Percentiles rank a stretch among this genome's conserved stretches.
phyloP scores from a whole-genome alignment of 2,113 vertebrate species.

The Seriola aureovittata region DNA sequence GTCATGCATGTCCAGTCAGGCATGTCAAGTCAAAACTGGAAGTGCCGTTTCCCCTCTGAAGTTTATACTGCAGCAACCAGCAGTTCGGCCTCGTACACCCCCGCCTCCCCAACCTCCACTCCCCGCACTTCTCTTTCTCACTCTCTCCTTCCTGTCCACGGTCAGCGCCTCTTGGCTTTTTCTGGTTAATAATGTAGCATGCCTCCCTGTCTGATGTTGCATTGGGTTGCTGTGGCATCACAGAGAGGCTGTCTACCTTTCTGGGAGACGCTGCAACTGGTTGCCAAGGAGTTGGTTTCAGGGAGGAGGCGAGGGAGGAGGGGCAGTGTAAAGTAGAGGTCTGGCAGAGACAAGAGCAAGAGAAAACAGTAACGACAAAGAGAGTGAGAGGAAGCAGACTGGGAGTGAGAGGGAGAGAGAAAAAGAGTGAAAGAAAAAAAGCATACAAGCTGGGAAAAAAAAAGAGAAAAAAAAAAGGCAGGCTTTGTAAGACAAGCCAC shows the following conservation, averaged over 20 bases:
- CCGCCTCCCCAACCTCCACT: neutral
- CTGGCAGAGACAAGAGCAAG: conserved; percentile 63
- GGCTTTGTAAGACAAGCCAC: conserved; percentile 8
- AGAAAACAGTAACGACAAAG: conserved; percentile 68
- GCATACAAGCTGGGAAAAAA: conserved; percentile 1
- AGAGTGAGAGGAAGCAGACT: conserved; percentile 66
- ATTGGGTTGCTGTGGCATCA: conserved; percentile 77
- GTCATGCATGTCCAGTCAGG: conserved; percentile 39
- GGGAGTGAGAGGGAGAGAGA: conserved; percentile 37
- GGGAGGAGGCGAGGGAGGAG: conserved; percentile 67
- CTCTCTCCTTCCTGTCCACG: conserved; percentile 41
- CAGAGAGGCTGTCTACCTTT: conserved; percentile 78
- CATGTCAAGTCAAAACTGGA: conserved; percentile 39
- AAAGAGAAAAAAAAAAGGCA: neutral
- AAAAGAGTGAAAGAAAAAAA: conserved; percentile 40
- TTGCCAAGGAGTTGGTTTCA: conserved; percentile 81
- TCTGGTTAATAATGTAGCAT: conserved; percentile 84
- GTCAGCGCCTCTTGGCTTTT: conserved; percentile 64
- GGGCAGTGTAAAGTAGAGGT: conserved; percentile 70
- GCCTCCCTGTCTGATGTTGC: conserved; percentile 79
- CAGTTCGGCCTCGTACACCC: conserved; percentile 23
- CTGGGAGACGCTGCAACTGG: conserved; percentile 78
- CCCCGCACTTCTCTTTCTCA: neutral
- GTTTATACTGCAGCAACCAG: conserved; percentile 44
- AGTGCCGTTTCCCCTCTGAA: conserved; percentile 50